phyloP scores from a whole-genome alignment of 2,888 invertebrate species.

The Spilosoma lubricipeda region DNA sequence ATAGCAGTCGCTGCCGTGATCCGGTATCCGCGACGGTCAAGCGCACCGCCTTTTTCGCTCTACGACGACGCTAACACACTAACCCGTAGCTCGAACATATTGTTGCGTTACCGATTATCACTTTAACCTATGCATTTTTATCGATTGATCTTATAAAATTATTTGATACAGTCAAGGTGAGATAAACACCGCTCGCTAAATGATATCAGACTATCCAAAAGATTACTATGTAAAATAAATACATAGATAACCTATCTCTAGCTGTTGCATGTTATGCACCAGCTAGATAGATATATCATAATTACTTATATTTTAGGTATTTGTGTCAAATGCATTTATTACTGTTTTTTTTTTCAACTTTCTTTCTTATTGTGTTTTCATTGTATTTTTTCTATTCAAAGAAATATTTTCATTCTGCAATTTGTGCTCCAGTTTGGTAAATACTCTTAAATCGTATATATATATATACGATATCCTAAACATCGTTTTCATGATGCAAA shows the following conservation, averaged over 20 bases:
- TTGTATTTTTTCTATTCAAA: background rate
- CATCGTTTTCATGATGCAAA: background rate
- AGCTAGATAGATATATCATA: conserved; percentile 15
- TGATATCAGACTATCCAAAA: conserved; percentile 33
- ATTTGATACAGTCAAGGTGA: conserved; percentile 45
- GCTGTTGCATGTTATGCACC: conserved; percentile 34
- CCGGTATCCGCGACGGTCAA: conserved; percentile 70
- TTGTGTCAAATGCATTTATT: background rate
- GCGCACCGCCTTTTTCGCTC: conserved; percentile 74
- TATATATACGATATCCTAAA: no score
- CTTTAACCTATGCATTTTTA: conserved; percentile 28
- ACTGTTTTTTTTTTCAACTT: background rate
- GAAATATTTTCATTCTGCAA: background rate
- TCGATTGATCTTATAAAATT: conserved; percentile 31
- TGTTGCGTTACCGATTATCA: conserved; percentile 25
- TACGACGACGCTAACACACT: conserved; percentile 28
- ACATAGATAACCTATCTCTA: conserved; percentile 35
- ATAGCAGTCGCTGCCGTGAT: conserved; percentile 48
- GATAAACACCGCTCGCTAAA: conserved; percentile 31
- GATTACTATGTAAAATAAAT: conserved; percentile 31
- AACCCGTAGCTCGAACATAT: conserved; percentile 30
- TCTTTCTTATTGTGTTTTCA: background rate
- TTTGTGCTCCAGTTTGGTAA: background rate
- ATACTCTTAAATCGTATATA: background rate
- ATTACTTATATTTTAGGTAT: background rate